These are phyloP conservation scores for Drosophila hamatofila DNA, from an alignment of 2,888 invertebrate species.

Conservation along the genomic window DNA sequence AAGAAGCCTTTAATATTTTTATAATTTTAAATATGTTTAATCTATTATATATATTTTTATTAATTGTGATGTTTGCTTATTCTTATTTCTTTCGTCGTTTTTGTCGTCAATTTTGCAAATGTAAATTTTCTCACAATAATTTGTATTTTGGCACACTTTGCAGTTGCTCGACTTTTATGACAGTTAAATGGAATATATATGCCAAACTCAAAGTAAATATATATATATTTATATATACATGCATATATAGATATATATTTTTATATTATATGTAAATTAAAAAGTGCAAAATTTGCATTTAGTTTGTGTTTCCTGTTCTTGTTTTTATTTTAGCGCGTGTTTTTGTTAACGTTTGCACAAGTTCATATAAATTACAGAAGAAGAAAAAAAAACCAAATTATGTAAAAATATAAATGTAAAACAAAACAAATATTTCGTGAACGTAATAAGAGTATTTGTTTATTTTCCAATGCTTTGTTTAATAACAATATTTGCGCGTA, in stretches of 20 bases:
- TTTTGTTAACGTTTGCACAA: conserved; percentile 25
- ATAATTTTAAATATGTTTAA: not conserved
- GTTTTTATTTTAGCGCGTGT: conserved; percentile 24
- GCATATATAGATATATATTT: not conserved
- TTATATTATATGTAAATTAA: not conserved
- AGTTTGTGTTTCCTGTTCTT: conserved; percentile 16
- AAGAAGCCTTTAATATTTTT: not conserved
- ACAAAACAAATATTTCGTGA: conserved; percentile 2
- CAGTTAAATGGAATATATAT: conserved; percentile 7
- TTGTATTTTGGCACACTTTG: conserved; percentile 5
- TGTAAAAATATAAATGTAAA: conserved; percentile 7
- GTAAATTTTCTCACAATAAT: conserved; percentile 1
- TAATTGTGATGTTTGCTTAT: not conserved
- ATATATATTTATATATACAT: not conserved
- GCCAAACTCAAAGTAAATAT: conserved; percentile 3
- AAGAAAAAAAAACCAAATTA: not conserved
- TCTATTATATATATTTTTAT: not conserved
- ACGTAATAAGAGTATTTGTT: not conserved
- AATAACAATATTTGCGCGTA: conserved; percentile 22
- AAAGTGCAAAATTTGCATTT: conserved; percentile 32
- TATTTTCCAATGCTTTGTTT: not conserved
- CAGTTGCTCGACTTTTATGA: not conserved
- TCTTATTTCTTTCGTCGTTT: not conserved
- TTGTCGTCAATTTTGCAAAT: not conserved
- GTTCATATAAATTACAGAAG: not conserved